These are phyloP conservation scores for Canis aureus DNA, from an alignment of 2,113 vertebrate species.

Conservation along the genomic window DNA sequence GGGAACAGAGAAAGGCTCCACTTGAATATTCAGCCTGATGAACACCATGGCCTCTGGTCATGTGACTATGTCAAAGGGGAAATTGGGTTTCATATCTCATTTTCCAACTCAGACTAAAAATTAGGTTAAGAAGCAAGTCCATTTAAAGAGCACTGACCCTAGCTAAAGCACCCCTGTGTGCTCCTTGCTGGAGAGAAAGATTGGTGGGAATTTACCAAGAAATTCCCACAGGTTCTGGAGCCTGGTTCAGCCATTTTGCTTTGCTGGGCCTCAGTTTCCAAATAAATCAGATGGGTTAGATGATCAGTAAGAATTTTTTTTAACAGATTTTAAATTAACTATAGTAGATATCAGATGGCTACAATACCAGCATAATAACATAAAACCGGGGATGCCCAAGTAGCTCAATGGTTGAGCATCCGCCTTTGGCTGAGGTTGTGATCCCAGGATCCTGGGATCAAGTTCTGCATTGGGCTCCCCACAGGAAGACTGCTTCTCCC, in stretches of 20 bases:
- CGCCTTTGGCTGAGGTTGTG: no score
- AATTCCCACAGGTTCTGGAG: not conserved
- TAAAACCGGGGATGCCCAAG: not conserved
- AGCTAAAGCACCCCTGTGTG: no score
- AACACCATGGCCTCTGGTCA: not conserved
- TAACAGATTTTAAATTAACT: not conserved
- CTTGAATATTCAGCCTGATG: not conserved
- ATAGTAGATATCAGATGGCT: not conserved
- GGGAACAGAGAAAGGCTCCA: not conserved
- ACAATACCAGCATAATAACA: not conserved
- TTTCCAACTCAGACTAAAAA: conserved; percentile 60
- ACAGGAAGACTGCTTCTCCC: no score
- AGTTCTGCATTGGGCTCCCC: no score
- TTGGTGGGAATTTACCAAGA: not conserved
- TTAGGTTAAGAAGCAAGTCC: conserved; percentile 35
- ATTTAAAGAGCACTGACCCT: not conserved
- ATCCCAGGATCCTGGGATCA: no score
- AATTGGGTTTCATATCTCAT: conserved; percentile 5
- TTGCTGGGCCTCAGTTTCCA: not conserved
- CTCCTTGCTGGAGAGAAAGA: not conserved
- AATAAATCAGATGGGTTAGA: not conserved
- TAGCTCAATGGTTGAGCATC: no score
- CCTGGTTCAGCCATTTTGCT: not conserved
- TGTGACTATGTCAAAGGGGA: not conserved
- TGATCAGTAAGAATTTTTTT: not conserved